These are phyloP conservation scores for Pseudois nayaur DNA, from an alignment of 2,113 vertebrate species.

Conservation along the genomic window DNA sequence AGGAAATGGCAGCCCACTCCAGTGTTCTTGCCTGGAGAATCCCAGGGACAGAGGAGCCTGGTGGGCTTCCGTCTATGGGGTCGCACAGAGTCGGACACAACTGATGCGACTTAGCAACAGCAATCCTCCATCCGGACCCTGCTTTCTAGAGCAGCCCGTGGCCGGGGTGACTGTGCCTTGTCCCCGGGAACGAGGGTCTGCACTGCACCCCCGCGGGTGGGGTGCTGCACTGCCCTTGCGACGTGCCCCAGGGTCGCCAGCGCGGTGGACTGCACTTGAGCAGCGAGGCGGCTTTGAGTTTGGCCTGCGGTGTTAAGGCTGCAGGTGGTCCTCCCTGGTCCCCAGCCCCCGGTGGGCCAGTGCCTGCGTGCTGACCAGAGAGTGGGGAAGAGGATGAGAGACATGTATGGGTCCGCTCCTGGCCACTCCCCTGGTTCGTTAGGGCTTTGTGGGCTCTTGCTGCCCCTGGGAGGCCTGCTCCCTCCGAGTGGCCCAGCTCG, in stretches of 20 bases:
- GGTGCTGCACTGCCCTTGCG: fast-evolving
- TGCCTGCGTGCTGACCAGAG: background rate
- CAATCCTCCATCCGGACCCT: fast-evolving
- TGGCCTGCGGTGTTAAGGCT: background rate
- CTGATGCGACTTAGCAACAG: too few relatives aligned
- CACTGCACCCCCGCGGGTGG: background rate
- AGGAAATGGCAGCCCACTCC: too few relatives aligned
- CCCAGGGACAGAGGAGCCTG: too few relatives aligned
- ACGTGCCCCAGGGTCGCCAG: fast-evolving
- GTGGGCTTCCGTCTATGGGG: too few relatives aligned
- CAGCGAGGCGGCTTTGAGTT: fast-evolving
- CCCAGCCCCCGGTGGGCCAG: background rate
- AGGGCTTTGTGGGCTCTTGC: background rate
- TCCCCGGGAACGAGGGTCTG: fast-evolving
- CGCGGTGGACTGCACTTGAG: fast-evolving
- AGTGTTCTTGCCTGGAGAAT: too few relatives aligned
- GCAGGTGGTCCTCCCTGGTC: background rate
- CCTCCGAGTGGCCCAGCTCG: background rate
- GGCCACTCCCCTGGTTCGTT: fast-evolving
- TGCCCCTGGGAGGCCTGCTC: background rate
- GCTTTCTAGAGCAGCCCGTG: background rate
- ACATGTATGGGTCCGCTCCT: fast-evolving
- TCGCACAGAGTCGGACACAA: too few relatives aligned
- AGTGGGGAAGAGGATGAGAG: fast-evolving
- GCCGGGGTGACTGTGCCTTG: fast-evolving